phyloP scores from a whole-genome alignment of 2,113 vertebrate species.

The Aptenodytes patagonicus region DNA sequence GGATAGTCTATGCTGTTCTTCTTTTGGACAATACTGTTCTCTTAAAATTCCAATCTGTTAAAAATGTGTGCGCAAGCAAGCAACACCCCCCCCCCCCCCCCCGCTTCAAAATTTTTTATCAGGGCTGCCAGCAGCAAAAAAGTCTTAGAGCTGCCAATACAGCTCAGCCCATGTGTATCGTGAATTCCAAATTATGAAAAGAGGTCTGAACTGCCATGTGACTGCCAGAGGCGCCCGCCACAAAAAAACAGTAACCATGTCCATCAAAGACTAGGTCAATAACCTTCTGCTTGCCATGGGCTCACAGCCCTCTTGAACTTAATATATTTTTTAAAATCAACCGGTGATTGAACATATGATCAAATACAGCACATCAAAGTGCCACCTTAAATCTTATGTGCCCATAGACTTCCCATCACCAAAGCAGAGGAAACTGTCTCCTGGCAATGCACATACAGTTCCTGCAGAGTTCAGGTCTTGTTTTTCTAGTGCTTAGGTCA shows the following conservation, averaged over 20 bases:
- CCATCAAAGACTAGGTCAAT: neutral
- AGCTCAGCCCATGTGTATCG: neutral
- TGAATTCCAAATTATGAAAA: neutral
- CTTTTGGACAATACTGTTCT: neutral
- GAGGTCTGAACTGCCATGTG: neutral
- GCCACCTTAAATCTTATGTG: neutral
- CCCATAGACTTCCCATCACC: neutral
- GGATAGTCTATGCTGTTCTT: neutral
- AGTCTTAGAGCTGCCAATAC: neutral
- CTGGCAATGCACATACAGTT: neutral
- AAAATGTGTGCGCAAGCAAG: rapidly evolving
- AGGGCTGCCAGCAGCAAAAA: neutral
- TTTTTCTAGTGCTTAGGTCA: neutral
- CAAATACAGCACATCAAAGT: neutral
- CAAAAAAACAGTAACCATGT: neutral
- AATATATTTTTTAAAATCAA: neutral
- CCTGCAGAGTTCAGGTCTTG: neutral
- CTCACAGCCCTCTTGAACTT: neutral
- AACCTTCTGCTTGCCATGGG: neutral
- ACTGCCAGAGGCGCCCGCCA: neutral
- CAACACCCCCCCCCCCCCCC: rapidly evolving
- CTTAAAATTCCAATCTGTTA: neutral
- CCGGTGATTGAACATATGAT: neutral
- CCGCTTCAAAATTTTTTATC: neutral
- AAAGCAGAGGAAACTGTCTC: neutral